Evolutionary conservation across 2,888 invertebrate genomes (phyloP).

Genomic region (Epirrita christyi): DNA sequence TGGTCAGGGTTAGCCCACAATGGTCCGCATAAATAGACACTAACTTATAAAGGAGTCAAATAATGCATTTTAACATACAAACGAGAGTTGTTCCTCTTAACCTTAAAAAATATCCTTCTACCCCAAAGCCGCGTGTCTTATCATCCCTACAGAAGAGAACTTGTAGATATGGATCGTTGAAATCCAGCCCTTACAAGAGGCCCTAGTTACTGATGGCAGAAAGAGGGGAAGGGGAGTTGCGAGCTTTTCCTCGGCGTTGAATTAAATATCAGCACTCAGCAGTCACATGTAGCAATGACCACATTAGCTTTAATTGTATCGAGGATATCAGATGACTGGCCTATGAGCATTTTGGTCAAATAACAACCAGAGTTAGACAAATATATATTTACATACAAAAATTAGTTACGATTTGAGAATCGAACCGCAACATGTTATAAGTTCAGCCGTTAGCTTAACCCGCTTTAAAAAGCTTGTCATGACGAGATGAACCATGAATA

Average conservation of each 20-base stretch:
- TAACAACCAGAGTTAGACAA: background rate
- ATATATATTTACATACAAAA: too few relatives aligned
- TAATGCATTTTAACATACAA: background rate
- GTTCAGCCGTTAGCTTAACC: too few relatives aligned
- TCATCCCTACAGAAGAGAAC: constrained; percentile 51
- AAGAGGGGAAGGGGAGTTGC: background rate
- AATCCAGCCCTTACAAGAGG: constrained; percentile 6
- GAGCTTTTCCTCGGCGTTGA: constrained; percentile 11
- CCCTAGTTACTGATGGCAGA: background rate
- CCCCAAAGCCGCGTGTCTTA: constrained; percentile 53
- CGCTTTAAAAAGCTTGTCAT: too few relatives aligned
- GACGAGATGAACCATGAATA: too few relatives aligned
- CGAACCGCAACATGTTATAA: too few relatives aligned
- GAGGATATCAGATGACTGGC: background rate
- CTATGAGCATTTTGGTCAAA: background rate
- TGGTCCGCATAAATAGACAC: too few relatives aligned
- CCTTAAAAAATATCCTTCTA: background rate
- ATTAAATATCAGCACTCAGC: constrained; percentile 19
- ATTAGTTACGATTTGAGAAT: too few relatives aligned
- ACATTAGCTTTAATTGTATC: background rate
- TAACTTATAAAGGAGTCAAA: background rate
- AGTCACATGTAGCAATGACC: background rate
- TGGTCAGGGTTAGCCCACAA: background rate
- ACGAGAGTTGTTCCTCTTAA: background rate
- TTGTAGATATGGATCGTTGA: constrained; percentile 33